Conservation (phyloP, 2,113 vertebrate species). For the Phalacrocorax carbo region DNA sequence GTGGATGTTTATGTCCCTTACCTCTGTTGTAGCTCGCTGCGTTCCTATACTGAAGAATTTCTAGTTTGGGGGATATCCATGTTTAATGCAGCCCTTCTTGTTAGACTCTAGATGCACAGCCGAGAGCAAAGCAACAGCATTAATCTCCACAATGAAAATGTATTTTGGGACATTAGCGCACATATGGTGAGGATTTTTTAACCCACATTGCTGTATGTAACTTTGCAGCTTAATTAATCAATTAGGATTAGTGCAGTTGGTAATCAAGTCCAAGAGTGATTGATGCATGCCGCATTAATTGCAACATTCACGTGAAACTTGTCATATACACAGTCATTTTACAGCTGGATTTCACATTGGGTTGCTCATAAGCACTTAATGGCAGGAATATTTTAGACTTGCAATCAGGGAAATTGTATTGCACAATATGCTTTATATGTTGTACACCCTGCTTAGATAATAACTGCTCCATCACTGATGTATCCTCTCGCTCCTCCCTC, state of each 20-base stretch:
- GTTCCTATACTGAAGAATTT: not conserved
- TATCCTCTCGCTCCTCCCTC: slow-evolving; percentile 14
- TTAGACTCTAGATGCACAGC: not conserved
- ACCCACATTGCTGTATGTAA: slow-evolving; percentile 29
- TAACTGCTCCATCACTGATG: slow-evolving; percentile 9
- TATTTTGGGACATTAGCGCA: slow-evolving; percentile 11
- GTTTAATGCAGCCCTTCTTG: not conserved
- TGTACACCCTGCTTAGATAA: slow-evolving; percentile 11
- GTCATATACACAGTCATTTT: slow-evolving; percentile 42
- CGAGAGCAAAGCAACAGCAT: not conserved
- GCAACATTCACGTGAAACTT: slow-evolving; percentile 45
- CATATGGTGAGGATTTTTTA: slow-evolving; percentile 36
- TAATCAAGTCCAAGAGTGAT: slow-evolving; percentile 62
- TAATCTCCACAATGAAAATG: slow-evolving; percentile 16
- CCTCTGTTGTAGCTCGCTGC: not conserved
- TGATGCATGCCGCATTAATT: slow-evolving; percentile 59
- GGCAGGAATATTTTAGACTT: slow-evolving; percentile 44
- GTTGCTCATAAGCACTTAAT: slow-evolving; percentile 52
- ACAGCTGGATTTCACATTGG: slow-evolving; percentile 58
- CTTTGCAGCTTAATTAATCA: slow-evolving; percentile 58
- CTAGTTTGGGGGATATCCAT: not conserved
- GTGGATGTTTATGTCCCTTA: not conserved
- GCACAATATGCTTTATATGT: slow-evolving; percentile 58
- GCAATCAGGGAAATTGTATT: slow-evolving; percentile 65
- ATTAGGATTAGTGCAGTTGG: slow-evolving; percentile 54